phyloP scores from a whole-genome alignment of 2,888 invertebrate species.

The Lasius platythorax region DNA sequence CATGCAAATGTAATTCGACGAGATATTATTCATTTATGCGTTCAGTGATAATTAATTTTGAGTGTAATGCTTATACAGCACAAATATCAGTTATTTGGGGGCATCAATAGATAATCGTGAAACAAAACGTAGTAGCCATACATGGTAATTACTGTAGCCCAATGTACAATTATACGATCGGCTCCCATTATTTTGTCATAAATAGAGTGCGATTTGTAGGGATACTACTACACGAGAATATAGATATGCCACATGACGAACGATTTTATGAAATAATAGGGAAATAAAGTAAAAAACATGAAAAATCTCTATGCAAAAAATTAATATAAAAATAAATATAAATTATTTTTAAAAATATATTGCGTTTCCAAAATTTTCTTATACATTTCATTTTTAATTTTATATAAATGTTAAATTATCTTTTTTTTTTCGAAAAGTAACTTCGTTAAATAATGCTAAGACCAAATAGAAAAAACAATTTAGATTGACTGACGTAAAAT shows the following conservation, averaged over 20 bases:
- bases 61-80: constrained; percentile 47
- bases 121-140: constrained; percentile 59
- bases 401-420: background rate
- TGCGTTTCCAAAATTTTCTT: background rate
- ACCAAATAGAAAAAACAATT: background rate
- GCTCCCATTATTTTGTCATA: constrained; percentile 56
- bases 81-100: constrained; percentile 55
- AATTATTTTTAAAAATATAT: background rate
- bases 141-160: constrained; percentile 61
- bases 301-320: background rate
- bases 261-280: background rate
- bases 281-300: constrained; percentile 6
- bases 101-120: constrained; percentile 65
- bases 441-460: background rate
- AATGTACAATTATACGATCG: constrained; percentile 41
- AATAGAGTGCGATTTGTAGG: constrained; percentile 26
- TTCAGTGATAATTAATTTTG: constrained; percentile 56
- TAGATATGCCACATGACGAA: background rate
- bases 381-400: background rate
- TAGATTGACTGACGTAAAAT: background rate
- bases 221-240: background rate
- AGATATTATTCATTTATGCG: constrained; percentile 53
- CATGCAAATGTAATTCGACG: constrained; percentile 47
- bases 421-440: background rate
- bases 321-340: constrained; percentile 36